Conservation (phyloP, 2,888 invertebrate species). For the Hartigia nigra region DNA sequence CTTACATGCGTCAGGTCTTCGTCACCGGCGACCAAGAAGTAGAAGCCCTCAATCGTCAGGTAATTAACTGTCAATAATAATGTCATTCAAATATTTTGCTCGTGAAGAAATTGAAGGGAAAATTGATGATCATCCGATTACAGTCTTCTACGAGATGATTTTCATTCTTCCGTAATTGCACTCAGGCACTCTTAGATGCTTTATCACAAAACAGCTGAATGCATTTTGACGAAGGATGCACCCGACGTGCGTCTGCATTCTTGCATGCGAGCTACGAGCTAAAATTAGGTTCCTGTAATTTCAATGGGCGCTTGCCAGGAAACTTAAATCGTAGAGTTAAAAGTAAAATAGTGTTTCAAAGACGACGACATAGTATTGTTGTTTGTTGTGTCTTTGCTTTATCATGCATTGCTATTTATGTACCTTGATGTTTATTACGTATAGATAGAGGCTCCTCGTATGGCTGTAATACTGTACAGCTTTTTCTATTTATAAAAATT, state of each 20-base stretch:
- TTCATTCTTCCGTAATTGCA: not conserved
- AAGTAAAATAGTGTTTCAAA: not conserved
- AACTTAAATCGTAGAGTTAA: not conserved
- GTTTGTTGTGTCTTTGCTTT: not conserved
- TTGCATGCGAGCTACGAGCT: not conserved
- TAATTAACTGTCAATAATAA: slow-evolving; percentile 58
- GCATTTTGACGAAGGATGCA: not conserved
- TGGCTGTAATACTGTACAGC: not conserved
- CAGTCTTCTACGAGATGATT: not conserved
- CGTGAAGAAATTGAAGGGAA: not conserved
- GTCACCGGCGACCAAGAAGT: slow-evolving; percentile 76
- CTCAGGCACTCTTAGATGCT: not conserved
- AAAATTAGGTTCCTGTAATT: not conserved
- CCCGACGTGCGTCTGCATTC: not conserved
- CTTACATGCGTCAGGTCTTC: slow-evolving; percentile 95
- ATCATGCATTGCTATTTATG: not conserved
- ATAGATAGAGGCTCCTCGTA: not conserved
- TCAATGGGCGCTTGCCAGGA: not conserved
- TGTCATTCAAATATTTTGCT: not conserved
- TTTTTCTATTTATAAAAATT: not conserved
- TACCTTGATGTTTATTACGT: not conserved
- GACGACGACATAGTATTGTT: not conserved
- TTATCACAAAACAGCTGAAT: not conserved
- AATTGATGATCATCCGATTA: not conserved
- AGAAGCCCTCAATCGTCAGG: slow-evolving; percentile 76